phyloP scores from a whole-genome alignment of 2,113 vertebrate genomes.

The Narcine bancroftii region DNA sequence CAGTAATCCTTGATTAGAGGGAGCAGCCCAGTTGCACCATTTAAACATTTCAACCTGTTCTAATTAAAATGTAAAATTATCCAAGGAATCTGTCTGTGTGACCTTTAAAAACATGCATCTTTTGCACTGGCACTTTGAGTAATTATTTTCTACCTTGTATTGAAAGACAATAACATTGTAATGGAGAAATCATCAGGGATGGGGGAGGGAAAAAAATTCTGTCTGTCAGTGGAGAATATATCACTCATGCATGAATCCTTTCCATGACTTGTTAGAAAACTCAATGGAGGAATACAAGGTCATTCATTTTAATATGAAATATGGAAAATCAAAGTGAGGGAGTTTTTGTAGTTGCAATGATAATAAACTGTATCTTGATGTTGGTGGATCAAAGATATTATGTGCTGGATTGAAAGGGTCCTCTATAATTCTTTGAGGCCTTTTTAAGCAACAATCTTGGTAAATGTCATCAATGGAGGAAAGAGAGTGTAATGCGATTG shows the following conservation, averaged over 20 bases:
- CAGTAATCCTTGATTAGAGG: not conserved
- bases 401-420: too few relatives aligned
- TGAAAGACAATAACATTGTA: not conserved
- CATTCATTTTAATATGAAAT: too few relatives aligned
- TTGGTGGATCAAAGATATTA: too few relatives aligned
- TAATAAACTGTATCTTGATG: too few relatives aligned
- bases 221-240: not conserved
- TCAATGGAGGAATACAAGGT: too few relatives aligned
- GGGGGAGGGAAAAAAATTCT: not conserved
- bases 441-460: too few relatives aligned
- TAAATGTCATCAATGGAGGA: too few relatives aligned
- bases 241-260: too few relatives aligned
- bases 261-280: not conserved
- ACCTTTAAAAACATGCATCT: too few relatives aligned
- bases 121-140: not conserved
- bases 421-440: too few relatives aligned
- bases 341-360: too few relatives aligned
- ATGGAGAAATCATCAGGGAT: not conserved
- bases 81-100: not conserved
- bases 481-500: too few relatives aligned
- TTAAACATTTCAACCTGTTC: not conserved
- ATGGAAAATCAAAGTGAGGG: not conserved
- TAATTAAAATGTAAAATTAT: not conserved
- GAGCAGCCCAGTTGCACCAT: not conserved
- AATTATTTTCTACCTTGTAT: not conserved